These are phyloP conservation scores for Xanthia icteritia DNA, from an alignment of 2,888 invertebrate species.

Conservation along the genomic window DNA sequence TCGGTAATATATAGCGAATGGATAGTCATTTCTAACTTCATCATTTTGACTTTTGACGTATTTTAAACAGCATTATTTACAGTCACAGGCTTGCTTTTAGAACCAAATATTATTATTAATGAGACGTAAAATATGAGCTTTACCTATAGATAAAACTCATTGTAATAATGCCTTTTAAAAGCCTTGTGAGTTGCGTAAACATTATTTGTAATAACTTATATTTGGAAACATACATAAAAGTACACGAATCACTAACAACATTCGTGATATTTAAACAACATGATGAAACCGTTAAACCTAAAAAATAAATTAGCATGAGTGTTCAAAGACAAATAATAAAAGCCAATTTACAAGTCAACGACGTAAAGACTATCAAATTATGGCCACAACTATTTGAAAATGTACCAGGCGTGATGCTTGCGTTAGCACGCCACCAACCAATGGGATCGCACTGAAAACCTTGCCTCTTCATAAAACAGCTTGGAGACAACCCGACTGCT, in stretches of 20 bases:
- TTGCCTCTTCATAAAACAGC: conserved; percentile 79
- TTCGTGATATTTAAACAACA: conserved; percentile 84
- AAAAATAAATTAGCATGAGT: conserved; percentile 86
- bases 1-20: conserved; percentile 71
- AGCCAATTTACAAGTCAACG: conserved; percentile 85
- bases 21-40: conserved; percentile 66
- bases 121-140: conserved; percentile 38
- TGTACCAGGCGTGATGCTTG: conserved; percentile 85
- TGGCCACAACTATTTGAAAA: conserved; percentile 87
- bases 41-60: conserved; percentile 71
- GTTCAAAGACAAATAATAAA: conserved; percentile 87
- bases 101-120: conserved; percentile 38
- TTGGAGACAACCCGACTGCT: conserved; percentile 63
- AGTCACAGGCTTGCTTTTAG: conserved; percentile 20
- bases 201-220: conserved; percentile 67
- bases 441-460: conserved; percentile 82
- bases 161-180: conserved; percentile 59
- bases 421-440: conserved; percentile 85
- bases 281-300: conserved; percentile 88
- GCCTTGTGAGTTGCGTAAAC: conserved; percentile 70
- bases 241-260: conserved; percentile 71
- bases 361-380: conserved; percentile 87
- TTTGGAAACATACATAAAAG: conserved; percentile 71
- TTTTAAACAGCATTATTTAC: conserved; percentile 63
- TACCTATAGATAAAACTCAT: conserved; percentile 55